Conservation (phyloP, 2,797 vertebrate species). For the Thunnus albacares region DNA sequence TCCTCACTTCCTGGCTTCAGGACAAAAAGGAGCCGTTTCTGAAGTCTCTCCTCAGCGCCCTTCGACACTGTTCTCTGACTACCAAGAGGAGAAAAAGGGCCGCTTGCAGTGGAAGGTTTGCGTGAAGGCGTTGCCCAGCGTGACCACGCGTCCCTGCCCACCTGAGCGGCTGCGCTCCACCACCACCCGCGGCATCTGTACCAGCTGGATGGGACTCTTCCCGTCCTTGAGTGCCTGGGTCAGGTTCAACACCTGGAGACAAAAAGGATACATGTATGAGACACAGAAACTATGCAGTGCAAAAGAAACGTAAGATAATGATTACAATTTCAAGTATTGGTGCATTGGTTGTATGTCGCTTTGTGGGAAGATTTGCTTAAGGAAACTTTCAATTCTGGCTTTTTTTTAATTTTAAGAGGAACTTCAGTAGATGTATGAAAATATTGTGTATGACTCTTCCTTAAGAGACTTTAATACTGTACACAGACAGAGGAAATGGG, state of each 20-base stretch:
- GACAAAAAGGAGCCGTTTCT: slow-evolving; percentile 8
- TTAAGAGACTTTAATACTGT: no score
- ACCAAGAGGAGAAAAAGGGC: slow-evolving; percentile 98
- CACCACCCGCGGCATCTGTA: slow-evolving; percentile 97
- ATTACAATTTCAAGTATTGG: no score
- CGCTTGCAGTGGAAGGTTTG: slow-evolving; percentile 97
- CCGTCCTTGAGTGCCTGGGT: slow-evolving; percentile 94
- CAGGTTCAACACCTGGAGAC: slow-evolving; percentile 93
- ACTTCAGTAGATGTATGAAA: no score
- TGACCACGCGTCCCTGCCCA: slow-evolving; percentile 91
- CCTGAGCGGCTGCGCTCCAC: slow-evolving; percentile 93
- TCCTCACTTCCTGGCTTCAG: slow-evolving; percentile 7
- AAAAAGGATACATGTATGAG: not conserved
- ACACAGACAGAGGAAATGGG: no score
- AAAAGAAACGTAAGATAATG: not conserved
- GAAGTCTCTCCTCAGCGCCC: not conserved
- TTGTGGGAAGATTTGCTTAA: no score
- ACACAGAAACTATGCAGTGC: not conserved
- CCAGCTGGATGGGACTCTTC: slow-evolving; percentile 94
- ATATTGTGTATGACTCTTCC: no score
- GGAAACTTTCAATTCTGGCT: no score
- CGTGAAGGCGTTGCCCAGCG: slow-evolving; percentile 92
- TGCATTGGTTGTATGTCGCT: no score
- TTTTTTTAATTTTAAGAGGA: no score
- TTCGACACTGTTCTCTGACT: slow-evolving; percentile 69